Evolutionary conservation across 2,797 vertebrate species (phyloP).

Genomic region (Coendou prehensilis): DNA sequence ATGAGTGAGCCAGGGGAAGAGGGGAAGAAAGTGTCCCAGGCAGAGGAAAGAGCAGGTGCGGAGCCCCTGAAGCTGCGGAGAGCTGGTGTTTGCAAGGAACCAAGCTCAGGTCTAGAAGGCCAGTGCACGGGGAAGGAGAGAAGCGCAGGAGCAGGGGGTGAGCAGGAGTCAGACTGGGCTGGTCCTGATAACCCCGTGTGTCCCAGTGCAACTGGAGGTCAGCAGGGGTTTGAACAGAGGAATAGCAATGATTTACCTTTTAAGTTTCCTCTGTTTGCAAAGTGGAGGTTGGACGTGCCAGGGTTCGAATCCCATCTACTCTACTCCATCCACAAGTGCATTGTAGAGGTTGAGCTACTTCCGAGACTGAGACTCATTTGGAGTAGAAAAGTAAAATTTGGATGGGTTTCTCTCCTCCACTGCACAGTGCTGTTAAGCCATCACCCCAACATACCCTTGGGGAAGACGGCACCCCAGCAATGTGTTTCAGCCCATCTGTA

Average conservation of each 20-base stretch:
- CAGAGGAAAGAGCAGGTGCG: neutral
- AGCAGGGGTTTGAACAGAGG: neutral
- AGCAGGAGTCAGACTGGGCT: neutral
- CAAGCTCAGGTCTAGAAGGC: neutral
- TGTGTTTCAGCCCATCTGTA: neutral
- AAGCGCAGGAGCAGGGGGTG: neutral
- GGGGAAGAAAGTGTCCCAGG: neutral
- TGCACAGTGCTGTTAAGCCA: neutral
- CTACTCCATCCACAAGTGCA: neutral
- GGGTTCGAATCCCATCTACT: neutral
- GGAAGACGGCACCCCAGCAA: neutral
- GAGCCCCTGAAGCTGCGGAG: neutral
- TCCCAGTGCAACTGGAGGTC: neutral
- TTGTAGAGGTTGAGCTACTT: neutral
- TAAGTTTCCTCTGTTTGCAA: neutral
- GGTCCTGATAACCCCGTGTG: neutral
- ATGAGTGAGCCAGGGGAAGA: neutral
- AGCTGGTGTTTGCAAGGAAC: neutral
- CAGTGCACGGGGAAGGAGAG: neutral
- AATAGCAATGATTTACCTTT: too few relatives aligned
- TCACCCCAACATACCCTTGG: neutral
- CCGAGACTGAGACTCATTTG: neutral
- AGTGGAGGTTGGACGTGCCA: neutral
- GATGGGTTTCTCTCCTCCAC: neutral
- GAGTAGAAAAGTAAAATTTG: neutral